phyloP scores from a whole-genome alignment of 2,113 vertebrate species.

The Azemiops feae region DNA sequence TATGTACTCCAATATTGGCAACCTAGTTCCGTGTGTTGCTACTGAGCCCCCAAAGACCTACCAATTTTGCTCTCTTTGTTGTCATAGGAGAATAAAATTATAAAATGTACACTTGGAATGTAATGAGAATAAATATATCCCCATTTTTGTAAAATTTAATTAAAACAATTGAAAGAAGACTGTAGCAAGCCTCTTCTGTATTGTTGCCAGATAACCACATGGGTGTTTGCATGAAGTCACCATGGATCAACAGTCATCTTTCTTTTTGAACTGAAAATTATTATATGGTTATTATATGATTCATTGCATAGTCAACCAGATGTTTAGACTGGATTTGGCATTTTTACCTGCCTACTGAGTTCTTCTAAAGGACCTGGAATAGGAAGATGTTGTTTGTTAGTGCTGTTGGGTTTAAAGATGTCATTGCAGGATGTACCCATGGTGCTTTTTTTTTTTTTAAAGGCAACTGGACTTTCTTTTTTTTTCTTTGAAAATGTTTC shows the following conservation, averaged over 20 bases:
- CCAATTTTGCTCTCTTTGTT: neutral
- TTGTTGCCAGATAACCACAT: neutral
- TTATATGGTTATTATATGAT: neutral
- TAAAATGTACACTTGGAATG: neutral
- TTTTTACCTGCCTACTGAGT: neutral
- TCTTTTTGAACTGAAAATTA: neutral
- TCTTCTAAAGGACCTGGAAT: neutral
- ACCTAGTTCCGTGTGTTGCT: neutral
- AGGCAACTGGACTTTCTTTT: neutral
- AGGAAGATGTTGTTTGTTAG: neutral
- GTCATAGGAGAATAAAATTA: neutral
- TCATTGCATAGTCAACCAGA: neutral
- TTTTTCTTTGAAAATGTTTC: neutral
- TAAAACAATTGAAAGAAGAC: neutral
- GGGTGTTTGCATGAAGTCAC: neutral
- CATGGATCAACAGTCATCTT: neutral
- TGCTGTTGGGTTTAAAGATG: neutral
- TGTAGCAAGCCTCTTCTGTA: neutral
- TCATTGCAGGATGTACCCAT: too few species aligned
- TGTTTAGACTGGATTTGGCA: neutral
- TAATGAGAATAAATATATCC: neutral
- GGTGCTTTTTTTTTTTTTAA: too few species aligned
- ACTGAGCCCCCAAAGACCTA: neutral
- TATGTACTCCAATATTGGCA: neutral
- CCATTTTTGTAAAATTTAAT: neutral